Conservation (phyloP, 2,113 vertebrate genomes). For the Zosterops lateralis region DNA sequence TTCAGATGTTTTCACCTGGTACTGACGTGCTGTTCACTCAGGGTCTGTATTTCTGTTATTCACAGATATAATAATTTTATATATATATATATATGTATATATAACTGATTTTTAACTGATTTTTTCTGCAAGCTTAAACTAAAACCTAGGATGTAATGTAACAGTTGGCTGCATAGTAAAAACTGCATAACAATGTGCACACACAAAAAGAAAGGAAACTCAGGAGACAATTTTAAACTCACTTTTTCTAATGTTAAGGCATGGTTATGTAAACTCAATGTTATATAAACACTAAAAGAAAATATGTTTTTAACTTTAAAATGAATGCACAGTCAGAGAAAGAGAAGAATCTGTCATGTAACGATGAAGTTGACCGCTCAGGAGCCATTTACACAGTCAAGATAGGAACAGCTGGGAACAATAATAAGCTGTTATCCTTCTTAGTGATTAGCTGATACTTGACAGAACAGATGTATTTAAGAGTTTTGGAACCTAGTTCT, state of each 20-base stretch:
- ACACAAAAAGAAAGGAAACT: neutral
- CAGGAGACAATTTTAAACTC: neutral
- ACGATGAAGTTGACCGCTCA: rapidly evolving
- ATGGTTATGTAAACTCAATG: neutral
- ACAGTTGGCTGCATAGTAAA: neutral
- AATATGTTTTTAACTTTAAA: neutral
- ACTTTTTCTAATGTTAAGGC: neutral
- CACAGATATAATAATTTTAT: neutral
- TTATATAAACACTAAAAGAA: neutral
- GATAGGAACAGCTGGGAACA: neutral
- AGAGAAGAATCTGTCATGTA: neutral
- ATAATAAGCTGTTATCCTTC: neutral
- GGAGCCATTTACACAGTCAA: neutral
- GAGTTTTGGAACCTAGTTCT: neutral
- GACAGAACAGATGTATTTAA: neutral
- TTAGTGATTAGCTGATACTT: neutral
- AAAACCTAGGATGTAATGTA: neutral
- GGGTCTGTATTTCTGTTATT: neutral
- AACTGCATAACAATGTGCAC: neutral
- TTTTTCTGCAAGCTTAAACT: neutral
- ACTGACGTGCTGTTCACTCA: neutral
- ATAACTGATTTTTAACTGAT: neutral
- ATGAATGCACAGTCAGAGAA: neutral
- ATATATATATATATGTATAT: too few relatives aligned
- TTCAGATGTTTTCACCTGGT: neutral